Evolutionary conservation across 2,888 invertebrate genomes (phyloP), one percentile per base, ranked within the genome.

Genomic region (Tetanocera ferruginea): DNA sequence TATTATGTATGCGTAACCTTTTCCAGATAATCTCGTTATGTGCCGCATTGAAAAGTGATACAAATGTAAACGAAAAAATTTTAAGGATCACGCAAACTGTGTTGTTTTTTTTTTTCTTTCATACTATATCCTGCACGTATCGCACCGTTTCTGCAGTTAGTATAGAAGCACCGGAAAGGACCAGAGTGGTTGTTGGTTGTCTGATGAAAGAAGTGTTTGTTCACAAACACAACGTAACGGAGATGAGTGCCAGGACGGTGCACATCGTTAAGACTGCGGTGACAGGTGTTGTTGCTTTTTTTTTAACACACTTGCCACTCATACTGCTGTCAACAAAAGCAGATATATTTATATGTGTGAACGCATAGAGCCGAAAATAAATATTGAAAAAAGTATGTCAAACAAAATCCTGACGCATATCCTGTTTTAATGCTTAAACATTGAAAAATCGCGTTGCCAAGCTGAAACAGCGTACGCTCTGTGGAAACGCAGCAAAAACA

Each of bases 11-110:
- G 60, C 60, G 43, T 72, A 43, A 64, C 64, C 64, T 64, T 64
- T 64, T 84, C 72, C 83, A 86, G 86, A 86, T 86, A 86, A 86
- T 87, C 86, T 83, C 76, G 86, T 85, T 83, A 84, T 83, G 82
- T 82, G 82, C 80, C 81, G 73, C 79, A 78, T 79, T 62, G 67
- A 75, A 51, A 51, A 49, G 69, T 49, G 69, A 51, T 51, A 51
- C 69, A 69, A 51, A 25, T 60, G 23, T 60, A 8, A 60, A 60
- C 60, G 28, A 17, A 60, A 17, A 60, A 23, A 60, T 23, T 60
- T 60, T 3, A 43, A 43, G 43, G 43, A 43, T 43, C 43, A 43
- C 43, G 43, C 43, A 43, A 43, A 43, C 43, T 11, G 43, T 43
- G n/a, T n/a, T n/a, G n/a, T 43, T 43, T 43, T 11, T 43, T 43